Base-by-base conservation (phyloP, 35 echinoderm and acorn worm species). In the Eucidaris tribuloides region DNA sequence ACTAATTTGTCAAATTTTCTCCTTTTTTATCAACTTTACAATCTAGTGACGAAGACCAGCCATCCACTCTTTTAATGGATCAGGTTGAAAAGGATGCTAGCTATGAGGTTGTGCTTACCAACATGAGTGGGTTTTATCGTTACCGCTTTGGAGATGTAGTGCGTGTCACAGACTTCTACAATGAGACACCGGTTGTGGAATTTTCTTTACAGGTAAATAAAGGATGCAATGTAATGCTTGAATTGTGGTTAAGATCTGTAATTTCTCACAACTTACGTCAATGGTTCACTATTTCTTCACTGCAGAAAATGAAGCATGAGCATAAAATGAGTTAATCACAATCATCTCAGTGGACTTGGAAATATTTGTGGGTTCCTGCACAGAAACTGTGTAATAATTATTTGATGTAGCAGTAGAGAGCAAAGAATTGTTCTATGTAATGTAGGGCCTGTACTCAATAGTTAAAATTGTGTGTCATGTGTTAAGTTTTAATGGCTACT, bases 141-240 rank as follows among this genome's bases (percentile, higher is more conserved):
- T 97, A 92, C 37, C 68, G 94, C 43, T 92, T 97, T 74, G 94
- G 94, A 32, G 94, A 97, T 62, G 94, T 97, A 5, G 82, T 97
- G 65, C 87, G 80, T 27, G 89, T 97, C 2, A 78, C 91, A 14
- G 85, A 91, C 45, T 92, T 92, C 58, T 82, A 86, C 60, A 87
- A 91, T 38, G 42, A 88, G 61, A 87, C 90, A 65, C 94, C 94
- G 15, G 94, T 97, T 22, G 60, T 97, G n/a, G 94, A 97, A 48
- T 92, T 92, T n/a, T 49, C 78, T 85, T n/a, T 92, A 92, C 81
- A 97, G 94, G 94, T 97, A 44, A 62, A 72, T 45, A 48, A 25
- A 41, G 2, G 23, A 4, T 45, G 23, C 15, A 82, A 45, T 11
- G 9, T 11, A n/a, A 9, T n/a, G 9, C 9, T 11, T 9, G n/a